Evolutionary conservation across 2,113 vertebrate genomes (phyloP).

Genomic region (Acrocephalus arundinaceus): DNA sequence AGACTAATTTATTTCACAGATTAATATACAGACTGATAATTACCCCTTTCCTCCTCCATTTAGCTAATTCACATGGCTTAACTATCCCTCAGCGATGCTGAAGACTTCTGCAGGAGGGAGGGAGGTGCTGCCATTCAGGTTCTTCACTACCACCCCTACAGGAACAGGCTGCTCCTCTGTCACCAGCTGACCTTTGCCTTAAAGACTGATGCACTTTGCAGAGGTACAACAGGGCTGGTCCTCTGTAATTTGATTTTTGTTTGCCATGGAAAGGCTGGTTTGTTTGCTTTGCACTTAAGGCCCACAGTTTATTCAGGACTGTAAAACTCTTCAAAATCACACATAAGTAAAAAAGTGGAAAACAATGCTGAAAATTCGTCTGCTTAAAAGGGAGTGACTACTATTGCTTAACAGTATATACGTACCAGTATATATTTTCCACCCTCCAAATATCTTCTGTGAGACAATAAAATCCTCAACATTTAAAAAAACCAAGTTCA

Average conservation of each 20-base stretch:
- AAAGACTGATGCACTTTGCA: background rate
- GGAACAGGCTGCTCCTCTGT: background rate
- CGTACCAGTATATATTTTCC: background rate
- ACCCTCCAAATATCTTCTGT: background rate
- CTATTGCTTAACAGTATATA: background rate
- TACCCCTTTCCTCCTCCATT: background rate
- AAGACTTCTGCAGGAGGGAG: background rate
- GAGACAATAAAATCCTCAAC: background rate
- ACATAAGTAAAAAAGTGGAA: constrained; percentile 22
- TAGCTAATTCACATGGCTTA: background rate
- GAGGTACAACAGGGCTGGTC: constrained; percentile 2
- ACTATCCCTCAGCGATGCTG: background rate
- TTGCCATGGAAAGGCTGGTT: constrained; percentile 24
- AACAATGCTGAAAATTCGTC: background rate
- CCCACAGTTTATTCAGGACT: background rate
- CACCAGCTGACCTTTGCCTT: constrained; percentile 46
- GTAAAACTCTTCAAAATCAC: constrained; percentile 43
- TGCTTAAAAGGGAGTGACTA: background rate
- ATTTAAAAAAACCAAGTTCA: background rate
- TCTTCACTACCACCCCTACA: background rate
- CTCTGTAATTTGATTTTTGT: constrained; percentile 47
- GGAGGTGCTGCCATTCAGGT: constrained; percentile 26
- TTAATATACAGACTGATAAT: background rate
- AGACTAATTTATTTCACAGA: background rate
- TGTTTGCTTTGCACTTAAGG: constrained; percentile 45